Evolutionary conservation across 2,797 vertebrate species (phyloP), one percentile per base, ranked within the genome.

Genomic region (Petrocephalus schoutedeni): DNA sequence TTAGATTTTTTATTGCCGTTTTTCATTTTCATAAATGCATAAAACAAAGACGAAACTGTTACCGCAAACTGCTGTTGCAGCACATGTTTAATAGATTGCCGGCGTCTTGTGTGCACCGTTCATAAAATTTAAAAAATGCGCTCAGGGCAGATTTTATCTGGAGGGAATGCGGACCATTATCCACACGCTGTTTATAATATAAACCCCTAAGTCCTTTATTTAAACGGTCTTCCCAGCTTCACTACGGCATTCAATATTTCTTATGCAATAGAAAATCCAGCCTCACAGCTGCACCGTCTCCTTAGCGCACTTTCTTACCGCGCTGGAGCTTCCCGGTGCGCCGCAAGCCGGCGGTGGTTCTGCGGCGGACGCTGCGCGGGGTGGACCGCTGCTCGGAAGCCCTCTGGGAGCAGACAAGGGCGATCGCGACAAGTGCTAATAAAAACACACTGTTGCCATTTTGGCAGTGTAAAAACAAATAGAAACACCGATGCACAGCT

Each of bases 1-100:
- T 83, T 84, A 23, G 21, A 51, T 23, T 84, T 84, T 51, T 80
- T 80, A 80, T 49, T 51, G 80, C 51, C n/a, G 51, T 84, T 84
- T 82, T 54, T 12, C 80, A 53, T 53, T 84, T 54, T 54, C 45
- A 54, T 28, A 54, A 23, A 54, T 12, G 45, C 80, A 28, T 10
- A 83, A 83, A 71, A 49, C 10, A 4, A 54, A 84, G 49, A 84
- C 54, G 80, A 84, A 54, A 84, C 41, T 41, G 41, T 49, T 80
- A 19, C 21, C 80, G 21, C 16, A 84, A 84, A 84, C 51, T 28
- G 80, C 51, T 54, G 45, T 54, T 84, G 45, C 80, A 84, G 80
- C 51, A 23, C n/a, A 23, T 53, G 51, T 53, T 71, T 54, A 84
- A 54, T 84, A 84, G 51, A 84, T 84, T 84, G 80, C 36, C 36